These are phyloP conservation scores for Butorides virescens DNA, from an alignment of 2,113 vertebrate genomes.

Conservation along the genomic window DNA sequence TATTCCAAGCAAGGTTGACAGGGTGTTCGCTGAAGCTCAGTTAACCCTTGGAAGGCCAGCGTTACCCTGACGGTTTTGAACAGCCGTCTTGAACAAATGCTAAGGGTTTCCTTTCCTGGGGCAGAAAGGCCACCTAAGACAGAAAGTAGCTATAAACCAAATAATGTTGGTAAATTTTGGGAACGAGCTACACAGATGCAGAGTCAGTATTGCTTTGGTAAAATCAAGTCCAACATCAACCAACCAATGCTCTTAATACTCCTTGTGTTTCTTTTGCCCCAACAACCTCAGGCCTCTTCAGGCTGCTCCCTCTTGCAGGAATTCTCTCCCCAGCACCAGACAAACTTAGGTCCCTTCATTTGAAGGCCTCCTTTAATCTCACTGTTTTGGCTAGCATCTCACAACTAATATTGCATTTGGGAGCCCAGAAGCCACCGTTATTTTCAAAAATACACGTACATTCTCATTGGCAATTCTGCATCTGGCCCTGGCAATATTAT, in stretches of 20 bases:
- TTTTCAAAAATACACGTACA: background rate
- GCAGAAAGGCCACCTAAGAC: background rate
- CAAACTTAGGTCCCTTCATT: background rate
- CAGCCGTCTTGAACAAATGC: background rate
- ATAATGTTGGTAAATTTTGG: background rate
- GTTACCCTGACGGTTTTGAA: background rate
- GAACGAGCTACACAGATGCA: background rate
- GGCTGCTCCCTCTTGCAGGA: background rate
- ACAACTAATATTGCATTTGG: background rate
- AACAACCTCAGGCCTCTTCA: background rate
- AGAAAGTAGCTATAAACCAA: background rate
- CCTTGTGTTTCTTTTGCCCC: background rate
- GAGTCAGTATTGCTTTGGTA: background rate
- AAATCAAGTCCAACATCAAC: background rate
- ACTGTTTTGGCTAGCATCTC: background rate
- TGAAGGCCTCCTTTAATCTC: background rate
- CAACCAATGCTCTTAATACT: background rate
- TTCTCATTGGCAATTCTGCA: slow-evolving; percentile 13
- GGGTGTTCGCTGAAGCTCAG: background rate
- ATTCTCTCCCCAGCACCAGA: background rate
- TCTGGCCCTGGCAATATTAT: slow-evolving; percentile 6
- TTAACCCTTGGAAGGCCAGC: background rate
- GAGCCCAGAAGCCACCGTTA: background rate
- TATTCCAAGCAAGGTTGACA: background rate
- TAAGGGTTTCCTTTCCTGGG: background rate